Evolutionary conservation across 2,888 invertebrate genomes (phyloP).

Genomic region (Drosophila anceps): DNA sequence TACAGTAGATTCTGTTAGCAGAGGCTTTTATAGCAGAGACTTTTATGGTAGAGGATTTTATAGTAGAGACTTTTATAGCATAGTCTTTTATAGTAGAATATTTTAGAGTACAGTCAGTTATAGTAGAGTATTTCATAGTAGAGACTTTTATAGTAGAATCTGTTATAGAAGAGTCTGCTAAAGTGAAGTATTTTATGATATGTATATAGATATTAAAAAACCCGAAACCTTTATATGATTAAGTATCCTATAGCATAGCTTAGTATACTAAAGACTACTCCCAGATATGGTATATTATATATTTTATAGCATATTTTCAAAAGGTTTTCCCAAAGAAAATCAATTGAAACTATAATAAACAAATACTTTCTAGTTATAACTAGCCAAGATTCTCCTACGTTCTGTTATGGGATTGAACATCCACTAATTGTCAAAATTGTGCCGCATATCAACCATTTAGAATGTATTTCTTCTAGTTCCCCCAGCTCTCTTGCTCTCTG

Average conservation of each 20-base stretch:
- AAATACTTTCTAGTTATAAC: background rate
- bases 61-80: background rate
- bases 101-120: background rate
- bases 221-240: no score
- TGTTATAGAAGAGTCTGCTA: no score
- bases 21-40: background rate
- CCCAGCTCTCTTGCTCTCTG: background rate
- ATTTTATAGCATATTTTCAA: no score
- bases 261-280: no score
- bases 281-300: no score
- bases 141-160: background rate
- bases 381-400: background rate
- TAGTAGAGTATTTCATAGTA: background rate
- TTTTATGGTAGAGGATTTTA: background rate
- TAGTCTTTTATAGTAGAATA: background rate
- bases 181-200: no score
- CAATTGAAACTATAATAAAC: no score
- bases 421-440: slow-evolving; percentile 23
- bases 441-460: slow-evolving; percentile 22
- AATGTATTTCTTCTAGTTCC: background rate
- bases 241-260: no score
- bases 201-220: no score
- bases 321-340: no score
- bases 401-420: background rate
- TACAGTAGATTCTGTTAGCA: background rate